Evolutionary conservation across 2,888 invertebrate species (phyloP), one percentile per base, ranked within the genome.

Genomic region (Lymantria monacha): DNA sequence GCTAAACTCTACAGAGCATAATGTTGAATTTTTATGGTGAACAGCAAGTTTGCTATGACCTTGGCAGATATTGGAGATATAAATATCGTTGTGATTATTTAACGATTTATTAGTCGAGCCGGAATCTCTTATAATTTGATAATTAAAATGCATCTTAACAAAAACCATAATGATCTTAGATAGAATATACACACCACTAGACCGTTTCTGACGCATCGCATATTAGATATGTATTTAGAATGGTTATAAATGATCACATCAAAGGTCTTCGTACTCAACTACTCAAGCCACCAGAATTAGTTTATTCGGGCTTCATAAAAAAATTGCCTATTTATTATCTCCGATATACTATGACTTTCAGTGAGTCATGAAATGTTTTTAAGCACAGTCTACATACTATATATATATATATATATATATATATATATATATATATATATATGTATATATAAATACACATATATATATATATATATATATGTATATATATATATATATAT

Each of bases 321-420:
- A 55, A 57, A 61, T 66, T 59, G 59, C 58, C 62, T 56, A 64
- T 61, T 63, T 66, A 68, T 69, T 63, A 62, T 64, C 56, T 53
- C 52, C 33, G 52, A 45, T 43, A 30, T 56, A 52, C 46, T 50
- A 50, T 40, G 42, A 42, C 43, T 46, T 45, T 38, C 57, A 43
- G 46, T 67, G 61, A 68, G 48, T 60, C 59, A 61, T 52, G 42
- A 45, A 57, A 51, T 44, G 55, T 53, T 62, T 60, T 59, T 56
- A 11, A 41, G 51, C 63, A 63, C 46, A 44, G 43, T 42, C 11
- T 41, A 9, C 9, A 22, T 3, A 22, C 30, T 12, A 38, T 41
- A 42, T 22, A 3, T 22, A n/a, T 14, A 42, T 37, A 48, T 42
- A n/a, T 7, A 22, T 9, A 7, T 22, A 22, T 22, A 61, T 69